Percentiles rank a stretch among this genome's conserved stretches.
These are phyloP conservation scores for Microdon myrmicae DNA, from an alignment of 2,888 invertebrate species.

Conservation along the genomic window DNA sequence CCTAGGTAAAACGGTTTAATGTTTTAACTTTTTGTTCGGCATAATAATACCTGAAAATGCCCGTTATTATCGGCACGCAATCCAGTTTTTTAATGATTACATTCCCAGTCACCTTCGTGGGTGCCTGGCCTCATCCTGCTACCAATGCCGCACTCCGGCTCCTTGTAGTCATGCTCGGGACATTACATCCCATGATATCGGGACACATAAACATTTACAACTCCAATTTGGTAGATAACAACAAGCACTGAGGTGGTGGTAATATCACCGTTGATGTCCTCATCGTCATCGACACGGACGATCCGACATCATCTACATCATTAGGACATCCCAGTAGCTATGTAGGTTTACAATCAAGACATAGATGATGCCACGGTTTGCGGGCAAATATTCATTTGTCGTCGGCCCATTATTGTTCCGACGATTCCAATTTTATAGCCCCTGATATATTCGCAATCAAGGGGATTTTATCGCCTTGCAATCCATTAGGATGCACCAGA, in stretches of 20 bases:
- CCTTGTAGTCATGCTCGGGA: constrained; percentile 49
- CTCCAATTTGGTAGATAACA: constrained; percentile 52
- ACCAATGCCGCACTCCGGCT: constrained; percentile 31
- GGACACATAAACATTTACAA: constrained; percentile 50
- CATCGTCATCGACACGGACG: constrained; percentile 13
- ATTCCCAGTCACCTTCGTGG: constrained; percentile 36
- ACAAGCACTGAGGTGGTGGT: constrained; percentile 8
- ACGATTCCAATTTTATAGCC: constrained; percentile 42
- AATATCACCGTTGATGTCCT: constrained; percentile 13
- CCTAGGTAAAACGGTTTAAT: constrained; percentile 40
- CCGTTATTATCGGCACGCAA: constrained; percentile 56
- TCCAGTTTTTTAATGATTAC: constrained; percentile 49
- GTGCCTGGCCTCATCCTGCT: neutral
- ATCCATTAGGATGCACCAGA: constrained; percentile 46
- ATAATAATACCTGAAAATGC: constrained; percentile 53
- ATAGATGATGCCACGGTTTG: constrained; percentile 45
- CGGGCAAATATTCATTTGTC: constrained; percentile 51
- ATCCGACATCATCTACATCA: constrained; percentile 33
- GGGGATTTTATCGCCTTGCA: constrained; percentile 48
- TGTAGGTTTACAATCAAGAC: constrained; percentile 18
- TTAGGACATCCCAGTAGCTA: constrained; percentile 40
- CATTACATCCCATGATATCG: constrained; percentile 50
- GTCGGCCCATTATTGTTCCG: constrained; percentile 50
- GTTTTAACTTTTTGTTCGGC: constrained; percentile 49
- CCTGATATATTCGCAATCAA: constrained; percentile 30